Conservation (phyloP, 2,797 vertebrate species). For the Chelmon rostratus region DNA sequence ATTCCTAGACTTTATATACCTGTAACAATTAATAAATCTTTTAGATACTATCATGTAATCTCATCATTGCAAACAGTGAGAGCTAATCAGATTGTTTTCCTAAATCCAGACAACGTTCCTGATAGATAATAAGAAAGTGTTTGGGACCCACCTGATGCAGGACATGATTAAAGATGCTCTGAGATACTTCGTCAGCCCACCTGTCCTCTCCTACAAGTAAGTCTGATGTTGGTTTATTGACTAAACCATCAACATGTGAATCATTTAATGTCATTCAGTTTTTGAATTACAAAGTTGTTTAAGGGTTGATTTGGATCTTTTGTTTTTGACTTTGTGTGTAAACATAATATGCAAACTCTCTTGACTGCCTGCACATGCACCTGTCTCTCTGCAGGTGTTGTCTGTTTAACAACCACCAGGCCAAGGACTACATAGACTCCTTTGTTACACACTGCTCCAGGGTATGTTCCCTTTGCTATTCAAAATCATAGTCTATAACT, state of each 20-base stretch:
- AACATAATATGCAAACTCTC: neutral
- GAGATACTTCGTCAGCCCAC: slow-evolving; percentile 97
- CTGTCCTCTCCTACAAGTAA: slow-evolving; percentile 98
- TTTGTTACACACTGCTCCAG: slow-evolving; percentile 98
- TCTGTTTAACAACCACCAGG: slow-evolving; percentile 98
- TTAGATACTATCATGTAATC: no score
- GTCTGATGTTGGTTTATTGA: slow-evolving; percentile 46
- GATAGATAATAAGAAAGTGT: slow-evolving; percentile 98
- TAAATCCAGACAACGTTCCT: slow-evolving; percentile 94
- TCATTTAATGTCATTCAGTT: slow-evolving; percentile 10
- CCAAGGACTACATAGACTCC: slow-evolving; percentile 99
- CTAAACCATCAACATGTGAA: neutral
- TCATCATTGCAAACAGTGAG: neutral
- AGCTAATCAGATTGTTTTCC: slow-evolving; percentile 7
- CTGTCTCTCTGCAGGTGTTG: slow-evolving; percentile 88
- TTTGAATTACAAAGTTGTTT: neutral
- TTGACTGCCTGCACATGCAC: neutral
- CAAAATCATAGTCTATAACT: neutral
- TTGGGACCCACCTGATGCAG: slow-evolving; percentile 98
- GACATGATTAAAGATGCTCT: slow-evolving; percentile 99
- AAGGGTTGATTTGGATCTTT: neutral
- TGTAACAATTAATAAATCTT: neutral
- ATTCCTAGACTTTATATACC: slow-evolving; percentile 1
- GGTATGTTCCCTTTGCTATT: slow-evolving; percentile 81
- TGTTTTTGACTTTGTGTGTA: neutral